phyloP scores from a whole-genome alignment of 2,888 invertebrate genomes.

The Rosalia funebris region DNA sequence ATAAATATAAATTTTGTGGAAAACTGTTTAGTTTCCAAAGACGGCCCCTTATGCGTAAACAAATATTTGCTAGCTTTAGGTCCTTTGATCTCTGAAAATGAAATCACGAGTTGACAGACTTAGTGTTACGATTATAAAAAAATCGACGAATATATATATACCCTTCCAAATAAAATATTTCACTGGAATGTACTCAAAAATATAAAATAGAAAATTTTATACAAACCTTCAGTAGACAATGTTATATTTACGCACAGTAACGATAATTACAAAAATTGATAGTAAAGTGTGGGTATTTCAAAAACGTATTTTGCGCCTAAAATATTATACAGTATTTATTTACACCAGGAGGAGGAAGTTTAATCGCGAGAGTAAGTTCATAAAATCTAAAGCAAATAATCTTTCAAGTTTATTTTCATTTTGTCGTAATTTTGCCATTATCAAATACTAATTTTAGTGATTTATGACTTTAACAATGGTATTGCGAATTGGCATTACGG shows the following conservation, averaged over 20 bases:
- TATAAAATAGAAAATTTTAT: too few species aligned
- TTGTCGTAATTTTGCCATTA: background rate
- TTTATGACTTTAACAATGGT: too few species aligned
- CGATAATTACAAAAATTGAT: background rate
- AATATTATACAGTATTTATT: background rate
- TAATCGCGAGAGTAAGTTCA: background rate
- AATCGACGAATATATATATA: background rate
- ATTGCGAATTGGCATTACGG: too few species aligned
- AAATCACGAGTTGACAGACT: background rate
- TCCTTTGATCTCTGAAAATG: background rate
- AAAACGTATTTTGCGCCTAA: background rate
- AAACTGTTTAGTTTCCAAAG: background rate
- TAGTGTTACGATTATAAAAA: background rate
- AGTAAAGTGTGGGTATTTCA: background rate
- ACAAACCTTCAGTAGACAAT: background rate
- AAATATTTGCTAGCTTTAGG: background rate
- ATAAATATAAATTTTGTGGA: background rate
- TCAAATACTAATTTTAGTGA: background rate
- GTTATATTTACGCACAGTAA: background rate
- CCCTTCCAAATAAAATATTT: background rate
- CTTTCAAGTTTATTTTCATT: background rate
- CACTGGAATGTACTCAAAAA: background rate
- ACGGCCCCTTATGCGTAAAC: background rate
- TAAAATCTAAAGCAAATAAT: conserved; percentile 1
- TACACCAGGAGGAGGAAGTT: background rate